Conservation (phyloP, 92 coral and sea anemone genomes). For the Epizoanthus fatuus region DNA sequence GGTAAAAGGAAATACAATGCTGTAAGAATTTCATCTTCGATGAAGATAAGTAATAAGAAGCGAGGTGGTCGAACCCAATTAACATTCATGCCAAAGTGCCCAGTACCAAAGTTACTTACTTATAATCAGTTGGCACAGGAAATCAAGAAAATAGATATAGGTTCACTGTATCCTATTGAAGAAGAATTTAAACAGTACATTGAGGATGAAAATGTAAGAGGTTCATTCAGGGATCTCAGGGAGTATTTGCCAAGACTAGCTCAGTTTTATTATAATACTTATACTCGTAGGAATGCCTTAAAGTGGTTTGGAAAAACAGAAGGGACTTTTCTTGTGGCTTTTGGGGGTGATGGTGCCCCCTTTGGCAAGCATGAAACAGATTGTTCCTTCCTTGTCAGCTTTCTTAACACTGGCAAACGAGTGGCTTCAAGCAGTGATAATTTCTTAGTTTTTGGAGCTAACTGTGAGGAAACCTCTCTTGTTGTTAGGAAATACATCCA, state of each 20-base stretch:
- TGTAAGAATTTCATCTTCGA: conserved; percentile 60
- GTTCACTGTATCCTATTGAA: conserved; percentile 46
- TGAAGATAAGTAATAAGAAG: conserved; percentile 65
- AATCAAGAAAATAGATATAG: conserved; percentile 73
- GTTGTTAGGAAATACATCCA: conserved; percentile 63
- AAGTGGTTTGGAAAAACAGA: conserved; percentile 87
- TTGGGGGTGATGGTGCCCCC: conserved; percentile 88
- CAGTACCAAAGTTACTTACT: conserved; percentile 77
- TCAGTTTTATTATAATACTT: conserved; percentile 53
- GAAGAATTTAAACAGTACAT: not conserved
- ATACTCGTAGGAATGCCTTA: not conserved
- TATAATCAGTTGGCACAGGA: conserved; percentile 68
- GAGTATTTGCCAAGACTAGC: conserved; percentile 78
- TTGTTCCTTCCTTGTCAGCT: conserved; percentile 77
- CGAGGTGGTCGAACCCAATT: conserved; percentile 70
- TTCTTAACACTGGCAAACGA: conserved; percentile 78
- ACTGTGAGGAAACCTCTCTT: conserved; percentile 71
- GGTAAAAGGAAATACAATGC: conserved; percentile 79
- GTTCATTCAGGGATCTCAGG: conserved; percentile 68
- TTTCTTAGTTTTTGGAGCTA: conserved; percentile 79
- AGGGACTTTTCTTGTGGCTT: conserved; percentile 75
- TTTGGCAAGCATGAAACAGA: conserved; percentile 77
- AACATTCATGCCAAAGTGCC: conserved; percentile 63
- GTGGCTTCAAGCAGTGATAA: conserved; percentile 80
- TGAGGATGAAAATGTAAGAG: conserved; percentile 72